phyloP scores from a whole-genome alignment of 2,113 vertebrate genomes.

The Chloropsis cyanopogon region DNA sequence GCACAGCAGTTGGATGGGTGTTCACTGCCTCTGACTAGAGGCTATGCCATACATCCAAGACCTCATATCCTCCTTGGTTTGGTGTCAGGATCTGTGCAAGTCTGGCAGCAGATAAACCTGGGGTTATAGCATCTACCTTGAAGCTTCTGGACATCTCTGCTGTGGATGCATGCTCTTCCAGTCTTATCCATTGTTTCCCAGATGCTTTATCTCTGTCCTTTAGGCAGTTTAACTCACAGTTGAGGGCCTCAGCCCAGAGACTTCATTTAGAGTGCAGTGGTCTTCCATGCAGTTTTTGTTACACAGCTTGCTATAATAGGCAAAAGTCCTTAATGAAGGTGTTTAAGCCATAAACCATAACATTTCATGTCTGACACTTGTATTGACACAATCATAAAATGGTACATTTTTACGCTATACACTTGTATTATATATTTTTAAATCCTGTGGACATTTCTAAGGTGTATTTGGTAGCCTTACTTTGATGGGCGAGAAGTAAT shows the following conservation, averaged over 20 bases:
- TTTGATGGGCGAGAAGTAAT: background rate
- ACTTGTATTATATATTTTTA: background rate
- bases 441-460: background rate
- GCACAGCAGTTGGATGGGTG: too few relatives aligned
- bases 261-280: background rate
- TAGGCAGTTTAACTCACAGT: background rate
- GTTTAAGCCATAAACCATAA: background rate
- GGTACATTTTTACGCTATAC: background rate
- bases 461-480: background rate
- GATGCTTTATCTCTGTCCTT: background rate
- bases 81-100: background rate
- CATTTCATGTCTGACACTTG: background rate
- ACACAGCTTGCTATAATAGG: background rate
- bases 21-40: background rate
- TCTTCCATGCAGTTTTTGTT: background rate
- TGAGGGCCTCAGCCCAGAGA: background rate
- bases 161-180: fast-evolving
- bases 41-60: background rate
- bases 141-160: background rate
- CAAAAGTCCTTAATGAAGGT: background rate
- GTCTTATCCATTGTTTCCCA: background rate
- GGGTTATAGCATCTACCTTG: fast-evolving
- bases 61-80: background rate
- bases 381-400: background rate
- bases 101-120: background rate